Evolutionary conservation across 2,888 invertebrate species (phyloP).

Genomic region (Lobophora halterata): DNA sequence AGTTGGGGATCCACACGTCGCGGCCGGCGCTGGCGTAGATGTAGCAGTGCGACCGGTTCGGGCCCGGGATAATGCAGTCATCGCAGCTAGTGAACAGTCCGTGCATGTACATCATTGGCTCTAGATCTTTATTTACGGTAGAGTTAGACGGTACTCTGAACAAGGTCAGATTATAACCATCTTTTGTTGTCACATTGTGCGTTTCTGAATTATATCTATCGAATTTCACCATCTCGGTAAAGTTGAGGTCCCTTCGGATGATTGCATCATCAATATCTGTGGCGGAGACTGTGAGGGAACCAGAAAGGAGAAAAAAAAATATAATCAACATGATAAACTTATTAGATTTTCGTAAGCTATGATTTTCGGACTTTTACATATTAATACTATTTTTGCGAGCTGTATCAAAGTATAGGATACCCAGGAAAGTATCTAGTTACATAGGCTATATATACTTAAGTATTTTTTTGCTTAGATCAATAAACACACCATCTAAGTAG

Average conservation of each 20-base stretch:
- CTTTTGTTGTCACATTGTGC: conserved; percentile 37
- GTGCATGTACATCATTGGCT: conserved; percentile 33
- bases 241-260: conserved; percentile 30
- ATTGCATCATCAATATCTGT: conserved; percentile 1
- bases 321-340: not conserved
- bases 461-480: no score
- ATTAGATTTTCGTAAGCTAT: no score
- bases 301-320: not conserved
- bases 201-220: conserved; percentile 35
- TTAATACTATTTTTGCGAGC: no score
- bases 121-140: conserved; percentile 9
- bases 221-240: conserved; percentile 33
- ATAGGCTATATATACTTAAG: no score
- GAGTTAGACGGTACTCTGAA: conserved; percentile 29
- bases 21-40: conserved; percentile 34
- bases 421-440: no score
- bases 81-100: conserved; percentile 38
- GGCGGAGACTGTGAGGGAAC: not conserved
- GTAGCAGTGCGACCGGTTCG: conserved; percentile 37
- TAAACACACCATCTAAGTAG: no score
- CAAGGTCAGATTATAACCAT: conserved; percentile 41
- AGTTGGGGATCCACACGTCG: conserved; percentile 36
- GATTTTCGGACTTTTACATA: no score
- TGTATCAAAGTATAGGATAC: no score
- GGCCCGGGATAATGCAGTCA: conserved; percentile 39